phyloP scores from a whole-genome alignment of 1,140 invertebrate genomes.

The Carposina sasakii region DNA sequence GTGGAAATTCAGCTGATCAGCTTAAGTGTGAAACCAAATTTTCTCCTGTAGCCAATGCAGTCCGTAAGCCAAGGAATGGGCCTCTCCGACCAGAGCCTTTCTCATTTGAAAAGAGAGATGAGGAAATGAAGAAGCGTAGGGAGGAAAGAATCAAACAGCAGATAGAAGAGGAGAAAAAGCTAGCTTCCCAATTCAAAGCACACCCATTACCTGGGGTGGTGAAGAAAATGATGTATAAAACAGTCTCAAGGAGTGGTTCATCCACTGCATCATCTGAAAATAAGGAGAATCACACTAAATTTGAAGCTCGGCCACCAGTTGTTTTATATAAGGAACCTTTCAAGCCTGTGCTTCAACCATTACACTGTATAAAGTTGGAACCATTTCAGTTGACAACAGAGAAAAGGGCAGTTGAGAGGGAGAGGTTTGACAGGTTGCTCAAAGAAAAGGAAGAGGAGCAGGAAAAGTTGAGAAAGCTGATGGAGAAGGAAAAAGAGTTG shows the following conservation, averaged over 20 bases:
- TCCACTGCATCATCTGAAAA: constrained; percentile 52
- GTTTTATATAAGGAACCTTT: constrained; percentile 62
- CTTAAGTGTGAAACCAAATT: constrained; percentile 23
- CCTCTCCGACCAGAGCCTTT: constrained; percentile 54
- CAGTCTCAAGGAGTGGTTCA: constrained; percentile 25
- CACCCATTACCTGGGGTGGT: constrained; percentile 53
- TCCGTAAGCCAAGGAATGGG: constrained; percentile 23
- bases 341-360: constrained; percentile 42
- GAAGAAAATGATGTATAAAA: constrained; percentile 43
- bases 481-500: constrained; percentile 40
- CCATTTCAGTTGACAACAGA: constrained; percentile 56
- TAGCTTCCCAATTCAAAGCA: constrained; percentile 55
- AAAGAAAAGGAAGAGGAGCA: constrained; percentile 56
- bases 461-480: constrained; percentile 37
- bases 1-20: constrained; percentile 30
- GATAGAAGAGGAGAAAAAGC: constrained; percentile 51
- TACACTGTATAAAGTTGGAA: constrained; percentile 33
- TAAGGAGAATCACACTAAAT: constrained; percentile 55
- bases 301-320: constrained; percentile 50
- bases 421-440: constrained; percentile 49
- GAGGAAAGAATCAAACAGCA: constrained; percentile 52
- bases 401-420: constrained; percentile 52
- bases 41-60: constrained; percentile 10
- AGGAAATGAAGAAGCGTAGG: constrained; percentile 44
- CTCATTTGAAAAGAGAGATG: constrained; percentile 60